These are phyloP conservation scores for Callipepla squamata DNA, from an alignment of 2,113 vertebrate species.

Conservation along the genomic window DNA sequence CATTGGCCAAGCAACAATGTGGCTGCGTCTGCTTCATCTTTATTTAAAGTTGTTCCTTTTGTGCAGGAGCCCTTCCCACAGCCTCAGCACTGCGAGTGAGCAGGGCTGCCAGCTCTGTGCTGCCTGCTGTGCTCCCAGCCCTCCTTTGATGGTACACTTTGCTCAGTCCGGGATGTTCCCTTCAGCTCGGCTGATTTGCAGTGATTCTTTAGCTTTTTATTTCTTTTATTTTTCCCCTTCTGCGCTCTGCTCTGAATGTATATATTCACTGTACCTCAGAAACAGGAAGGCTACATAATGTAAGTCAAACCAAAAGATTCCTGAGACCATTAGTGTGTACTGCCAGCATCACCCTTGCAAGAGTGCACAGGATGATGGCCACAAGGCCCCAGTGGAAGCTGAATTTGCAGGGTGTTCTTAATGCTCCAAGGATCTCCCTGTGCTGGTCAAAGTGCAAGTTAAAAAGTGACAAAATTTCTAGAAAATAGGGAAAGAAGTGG, in stretches of 20 bases:
- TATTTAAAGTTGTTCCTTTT: constrained; percentile 59
- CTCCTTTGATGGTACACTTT: background rate
- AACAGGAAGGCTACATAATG: background rate
- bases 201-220: background rate
- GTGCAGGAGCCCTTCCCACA: background rate
- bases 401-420: constrained; percentile 43
- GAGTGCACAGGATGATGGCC: background rate
- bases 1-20: background rate
- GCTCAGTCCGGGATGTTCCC: background rate
- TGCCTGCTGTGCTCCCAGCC: background rate
- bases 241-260: background rate
- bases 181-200: constrained; percentile 4
- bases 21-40: constrained; percentile 32
- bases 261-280: background rate
- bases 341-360: background rate
- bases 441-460: background rate
- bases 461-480: constrained; percentile 1
- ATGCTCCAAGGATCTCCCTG: constrained; percentile 19
- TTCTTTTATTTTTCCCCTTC: background rate
- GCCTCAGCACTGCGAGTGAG: background rate
- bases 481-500: background rate
- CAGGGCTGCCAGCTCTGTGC: background rate
- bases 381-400: background rate
- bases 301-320: background rate
- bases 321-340: background rate